Percentiles rank a stretch among this genome's conserved stretches.
Evolutionary conservation across 1,140 invertebrate species (phyloP).

Genomic region (Heliconius himera): DNA sequence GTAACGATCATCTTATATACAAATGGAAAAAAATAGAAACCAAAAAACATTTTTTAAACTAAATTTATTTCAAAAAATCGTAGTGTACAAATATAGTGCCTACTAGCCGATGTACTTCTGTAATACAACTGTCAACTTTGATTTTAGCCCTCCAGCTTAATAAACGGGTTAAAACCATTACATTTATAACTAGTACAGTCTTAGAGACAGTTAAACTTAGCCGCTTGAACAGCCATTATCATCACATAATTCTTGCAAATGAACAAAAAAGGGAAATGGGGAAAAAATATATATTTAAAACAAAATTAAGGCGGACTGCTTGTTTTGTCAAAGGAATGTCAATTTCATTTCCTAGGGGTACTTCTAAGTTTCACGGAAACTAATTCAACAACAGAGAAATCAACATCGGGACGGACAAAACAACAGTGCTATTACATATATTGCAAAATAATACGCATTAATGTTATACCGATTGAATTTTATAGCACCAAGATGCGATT

Average conservation of each 20-base stretch:
- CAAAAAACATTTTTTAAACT: conserved; percentile 47
- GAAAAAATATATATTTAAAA: neutral
- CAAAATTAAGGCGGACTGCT: neutral
- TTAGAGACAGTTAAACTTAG: conserved; percentile 51
- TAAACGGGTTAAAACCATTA: conserved; percentile 36
- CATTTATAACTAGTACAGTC: conserved; percentile 49
- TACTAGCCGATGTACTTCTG: conserved; percentile 58
- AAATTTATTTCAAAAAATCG: conserved; percentile 72
- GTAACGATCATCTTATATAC: neutral
- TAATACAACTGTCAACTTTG: conserved; percentile 18
- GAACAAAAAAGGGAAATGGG: neutral
- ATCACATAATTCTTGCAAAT: conserved; percentile 39
- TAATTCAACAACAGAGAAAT: neutral
- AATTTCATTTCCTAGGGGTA: conserved; percentile 3
- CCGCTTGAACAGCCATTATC: conserved; percentile 32
- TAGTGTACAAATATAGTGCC: conserved; percentile 70
- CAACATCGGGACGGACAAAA: conserved; percentile 19
- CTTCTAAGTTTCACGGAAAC: neutral
- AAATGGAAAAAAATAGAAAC: neutral
- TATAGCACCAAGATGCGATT: conserved; percentile 38
- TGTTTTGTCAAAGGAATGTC: conserved; percentile 27
- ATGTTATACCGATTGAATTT: neutral
- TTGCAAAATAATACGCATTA: neutral
- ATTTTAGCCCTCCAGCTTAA: conserved; percentile 4
- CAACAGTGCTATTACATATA: neutral